Percentiles rank a stretch among this genome's conserved stretches.
These are phyloP conservation scores for Phallusia fumigata DNA, from an alignment of 23 tunicate genomes.

Conservation along the genomic window DNA sequence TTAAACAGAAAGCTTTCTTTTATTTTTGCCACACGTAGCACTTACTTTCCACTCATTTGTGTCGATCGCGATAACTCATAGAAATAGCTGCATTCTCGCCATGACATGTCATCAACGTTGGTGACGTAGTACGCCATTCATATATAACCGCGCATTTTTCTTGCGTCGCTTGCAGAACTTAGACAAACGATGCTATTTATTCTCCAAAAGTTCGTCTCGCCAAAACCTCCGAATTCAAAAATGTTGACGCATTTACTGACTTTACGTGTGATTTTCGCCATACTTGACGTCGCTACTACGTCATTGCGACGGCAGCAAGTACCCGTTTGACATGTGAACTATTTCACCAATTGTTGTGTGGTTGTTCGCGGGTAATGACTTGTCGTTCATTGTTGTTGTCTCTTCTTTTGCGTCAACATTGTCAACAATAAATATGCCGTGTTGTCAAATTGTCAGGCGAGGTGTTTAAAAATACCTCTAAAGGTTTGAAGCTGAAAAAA, in stretches of 20 bases:
- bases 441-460: not conserved
- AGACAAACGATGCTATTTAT: too few relatives aligned
- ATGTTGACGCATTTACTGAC: too few relatives aligned
- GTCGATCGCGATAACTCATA: too few relatives aligned
- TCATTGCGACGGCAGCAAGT: not conserved
- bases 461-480: too few relatives aligned
- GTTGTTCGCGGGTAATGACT: not conserved
- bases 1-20: too few relatives aligned
- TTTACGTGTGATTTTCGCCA: too few relatives aligned
- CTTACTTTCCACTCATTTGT: not conserved
- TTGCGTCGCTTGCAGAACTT: constrained; percentile 7
- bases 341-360: not conserved
- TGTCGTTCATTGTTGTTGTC: not conserved
- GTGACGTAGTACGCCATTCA: not conserved
- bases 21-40: too few relatives aligned
- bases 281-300: not conserved
- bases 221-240: too few relatives aligned
- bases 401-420: not conserved
- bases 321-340: not conserved
- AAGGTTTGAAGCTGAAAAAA: too few relatives aligned
- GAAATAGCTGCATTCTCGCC: not conserved
- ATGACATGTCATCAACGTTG: too few relatives aligned
- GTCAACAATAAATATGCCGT: not conserved
- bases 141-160: too few relatives aligned
- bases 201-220: too few relatives aligned